Percentiles rank a stretch among this genome's conserved stretches.
Evolutionary conservation across 92 coral and sea anemone genomes (phyloP).

Genomic region (Zoanthus sociatus): DNA sequence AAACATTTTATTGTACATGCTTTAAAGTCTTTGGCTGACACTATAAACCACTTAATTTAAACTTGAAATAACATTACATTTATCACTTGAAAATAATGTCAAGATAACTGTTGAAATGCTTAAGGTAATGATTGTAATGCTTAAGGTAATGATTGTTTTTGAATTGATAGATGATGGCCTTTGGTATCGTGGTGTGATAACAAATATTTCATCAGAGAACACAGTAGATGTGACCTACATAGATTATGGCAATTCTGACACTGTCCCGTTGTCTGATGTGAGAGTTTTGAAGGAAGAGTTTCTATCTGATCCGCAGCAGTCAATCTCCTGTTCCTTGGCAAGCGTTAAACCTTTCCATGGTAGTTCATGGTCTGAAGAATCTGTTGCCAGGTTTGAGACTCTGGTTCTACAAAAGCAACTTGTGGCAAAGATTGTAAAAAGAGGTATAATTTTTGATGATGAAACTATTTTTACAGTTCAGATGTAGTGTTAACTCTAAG

Average conservation of each 20-base stretch:
- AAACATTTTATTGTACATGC: too few species aligned
- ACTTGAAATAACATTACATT: too few species aligned
- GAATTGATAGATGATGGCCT: slow-evolving; percentile 61
- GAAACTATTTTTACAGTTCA: background rate
- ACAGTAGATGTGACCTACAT: slow-evolving; percentile 67
- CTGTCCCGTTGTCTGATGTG: slow-evolving; percentile 54
- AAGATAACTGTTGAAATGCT: too few species aligned
- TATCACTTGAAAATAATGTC: background rate
- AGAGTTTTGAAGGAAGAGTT: slow-evolving; percentile 59
- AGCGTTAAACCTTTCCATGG: slow-evolving; percentile 58
- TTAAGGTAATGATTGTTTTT: background rate
- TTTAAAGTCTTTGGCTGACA: too few species aligned
- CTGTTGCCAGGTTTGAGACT: slow-evolving; percentile 60
- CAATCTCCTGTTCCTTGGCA: slow-evolving; percentile 65
- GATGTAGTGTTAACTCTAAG: too few species aligned
- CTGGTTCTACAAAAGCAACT: slow-evolving; percentile 69
- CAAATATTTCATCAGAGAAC: slow-evolving; percentile 34
- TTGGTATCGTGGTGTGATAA: slow-evolving; percentile 77
- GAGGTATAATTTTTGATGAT: slow-evolving; percentile 47
- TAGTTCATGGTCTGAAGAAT: slow-evolving; percentile 58
- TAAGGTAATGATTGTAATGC: background rate
- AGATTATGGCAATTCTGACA: slow-evolving; percentile 82
- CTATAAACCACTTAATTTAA: too few species aligned
- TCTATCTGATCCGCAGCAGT: slow-evolving; percentile 65
- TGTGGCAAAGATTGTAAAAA: slow-evolving; percentile 66